Percentiles rank a stretch among this genome's conserved stretches.
Evolutionary conservation across 2,797 vertebrate species (phyloP).

Genomic region (Notamacropus eugenii): DNA sequence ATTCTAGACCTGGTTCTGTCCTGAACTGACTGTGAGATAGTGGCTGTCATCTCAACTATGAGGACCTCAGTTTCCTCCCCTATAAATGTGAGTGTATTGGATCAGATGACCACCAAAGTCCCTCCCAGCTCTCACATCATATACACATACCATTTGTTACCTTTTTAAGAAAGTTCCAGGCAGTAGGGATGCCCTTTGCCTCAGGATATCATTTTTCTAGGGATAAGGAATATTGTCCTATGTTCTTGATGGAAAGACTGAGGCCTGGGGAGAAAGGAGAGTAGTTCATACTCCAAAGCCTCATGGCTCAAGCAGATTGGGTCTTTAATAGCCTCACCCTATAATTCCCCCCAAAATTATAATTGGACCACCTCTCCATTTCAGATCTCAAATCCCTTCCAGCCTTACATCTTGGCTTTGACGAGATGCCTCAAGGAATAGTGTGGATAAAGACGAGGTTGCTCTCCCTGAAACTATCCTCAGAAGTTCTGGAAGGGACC

Average conservation of each 20-base stretch:
- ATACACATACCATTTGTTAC: neutral
- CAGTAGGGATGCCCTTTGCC: neutral
- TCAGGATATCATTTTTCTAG: neutral
- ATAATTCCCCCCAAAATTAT: neutral
- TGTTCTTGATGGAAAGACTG: neutral
- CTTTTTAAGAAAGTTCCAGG: neutral
- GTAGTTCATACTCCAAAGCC: neutral
- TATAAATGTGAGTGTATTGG: neutral
- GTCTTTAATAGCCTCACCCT: neutral
- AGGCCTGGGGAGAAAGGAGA: neutral
- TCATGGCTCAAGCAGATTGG: neutral
- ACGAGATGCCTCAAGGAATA: neutral
- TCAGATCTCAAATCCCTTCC: neutral
- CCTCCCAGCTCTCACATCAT: neutral
- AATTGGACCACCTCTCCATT: neutral
- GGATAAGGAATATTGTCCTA: neutral
- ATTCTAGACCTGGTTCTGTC: neutral
- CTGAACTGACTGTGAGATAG: neutral
- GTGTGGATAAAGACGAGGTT: neutral
- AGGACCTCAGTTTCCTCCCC: neutral
- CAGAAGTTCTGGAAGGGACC: neutral
- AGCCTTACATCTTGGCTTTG: neutral
- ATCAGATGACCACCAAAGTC: neutral
- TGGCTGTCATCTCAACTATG: neutral
- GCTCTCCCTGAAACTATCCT: neutral